Percentiles rank a stretch among this genome's conserved stretches.
These are phyloP conservation scores for Nothocercus nigrocapillus DNA, from an alignment of 2,113 vertebrate species.

Conservation along the genomic window DNA sequence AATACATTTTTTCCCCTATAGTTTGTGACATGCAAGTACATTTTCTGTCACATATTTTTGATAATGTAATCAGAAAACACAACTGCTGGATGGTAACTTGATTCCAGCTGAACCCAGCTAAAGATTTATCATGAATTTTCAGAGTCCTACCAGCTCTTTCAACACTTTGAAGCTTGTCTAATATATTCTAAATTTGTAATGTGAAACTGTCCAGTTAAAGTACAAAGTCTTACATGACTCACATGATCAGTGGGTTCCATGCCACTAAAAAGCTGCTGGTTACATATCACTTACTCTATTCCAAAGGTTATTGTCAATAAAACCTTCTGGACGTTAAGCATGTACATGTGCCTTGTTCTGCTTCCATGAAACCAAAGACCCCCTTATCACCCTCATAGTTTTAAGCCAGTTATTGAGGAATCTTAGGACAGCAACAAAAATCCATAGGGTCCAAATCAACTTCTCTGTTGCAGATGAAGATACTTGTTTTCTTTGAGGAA, in stretches of 20 bases:
- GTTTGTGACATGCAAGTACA: background rate
- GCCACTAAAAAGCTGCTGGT: background rate
- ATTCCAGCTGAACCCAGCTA: background rate
- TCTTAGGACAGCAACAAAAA: background rate
- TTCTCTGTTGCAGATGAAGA: fast-evolving
- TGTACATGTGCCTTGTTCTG: background rate
- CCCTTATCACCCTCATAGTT: background rate
- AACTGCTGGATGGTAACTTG: background rate
- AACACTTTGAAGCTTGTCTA: background rate
- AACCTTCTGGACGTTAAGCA: background rate
- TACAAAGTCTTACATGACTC: background rate
- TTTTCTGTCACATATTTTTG: background rate
- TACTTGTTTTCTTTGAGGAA: background rate
- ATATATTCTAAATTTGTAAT: background rate
- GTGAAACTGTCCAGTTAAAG: background rate
- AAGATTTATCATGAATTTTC: background rate
- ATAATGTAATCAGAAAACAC: background rate
- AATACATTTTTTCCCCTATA: background rate
- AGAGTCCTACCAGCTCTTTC: background rate
- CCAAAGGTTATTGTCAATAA: background rate
- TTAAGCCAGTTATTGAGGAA: background rate
- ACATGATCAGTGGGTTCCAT: background rate
- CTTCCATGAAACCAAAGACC: background rate
- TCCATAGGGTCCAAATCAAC: background rate
- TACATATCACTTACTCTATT: background rate